Percentiles rank a stretch among this genome's conserved stretches.
Evolutionary conservation across 2,113 vertebrate genomes (phyloP).

Genomic region (Vidua macroura): DNA sequence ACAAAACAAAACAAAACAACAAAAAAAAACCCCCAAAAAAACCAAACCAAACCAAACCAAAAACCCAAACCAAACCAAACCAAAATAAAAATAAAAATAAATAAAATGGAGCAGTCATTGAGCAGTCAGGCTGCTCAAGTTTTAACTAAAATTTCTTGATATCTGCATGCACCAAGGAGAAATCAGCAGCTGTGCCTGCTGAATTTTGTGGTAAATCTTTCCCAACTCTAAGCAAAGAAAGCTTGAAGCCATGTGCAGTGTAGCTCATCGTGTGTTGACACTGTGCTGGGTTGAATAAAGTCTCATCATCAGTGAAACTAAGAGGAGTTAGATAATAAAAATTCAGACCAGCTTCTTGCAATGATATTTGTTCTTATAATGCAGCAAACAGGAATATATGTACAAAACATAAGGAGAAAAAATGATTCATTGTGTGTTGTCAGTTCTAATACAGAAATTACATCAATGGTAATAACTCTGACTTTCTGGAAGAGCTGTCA

Average conservation of each 20-base stretch:
- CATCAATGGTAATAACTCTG: background rate
- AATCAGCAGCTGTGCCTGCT: background rate
- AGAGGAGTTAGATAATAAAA: background rate
- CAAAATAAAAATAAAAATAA: background rate
- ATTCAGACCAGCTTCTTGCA: background rate
- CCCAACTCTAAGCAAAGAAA: background rate
- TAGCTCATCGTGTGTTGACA: background rate
- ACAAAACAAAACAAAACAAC: background rate
- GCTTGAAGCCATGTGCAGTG: background rate
- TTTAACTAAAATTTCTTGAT: background rate
- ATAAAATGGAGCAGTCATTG: background rate
- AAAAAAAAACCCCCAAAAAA: background rate
- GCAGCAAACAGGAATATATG: background rate
- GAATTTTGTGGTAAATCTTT: background rate
- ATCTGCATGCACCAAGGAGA: background rate
- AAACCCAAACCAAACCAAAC: background rate
- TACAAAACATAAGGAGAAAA: conserved; percentile 10
- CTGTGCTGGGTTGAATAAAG: background rate
- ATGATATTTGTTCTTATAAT: background rate
- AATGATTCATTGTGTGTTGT: conserved; percentile 10
- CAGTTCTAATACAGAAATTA: conserved; percentile 18
- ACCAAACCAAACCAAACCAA: background rate
- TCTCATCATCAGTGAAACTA: background rate
- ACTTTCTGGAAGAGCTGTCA: conserved; percentile 51
- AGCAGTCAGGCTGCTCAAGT: background rate